A percentile compares a stretch with the other conserved stretches of the same genome.
These are phyloP conservation scores for Enchytraeus crypticus DNA, from an alignment of 2,888 invertebrate species.

Conservation along the genomic window DNA sequence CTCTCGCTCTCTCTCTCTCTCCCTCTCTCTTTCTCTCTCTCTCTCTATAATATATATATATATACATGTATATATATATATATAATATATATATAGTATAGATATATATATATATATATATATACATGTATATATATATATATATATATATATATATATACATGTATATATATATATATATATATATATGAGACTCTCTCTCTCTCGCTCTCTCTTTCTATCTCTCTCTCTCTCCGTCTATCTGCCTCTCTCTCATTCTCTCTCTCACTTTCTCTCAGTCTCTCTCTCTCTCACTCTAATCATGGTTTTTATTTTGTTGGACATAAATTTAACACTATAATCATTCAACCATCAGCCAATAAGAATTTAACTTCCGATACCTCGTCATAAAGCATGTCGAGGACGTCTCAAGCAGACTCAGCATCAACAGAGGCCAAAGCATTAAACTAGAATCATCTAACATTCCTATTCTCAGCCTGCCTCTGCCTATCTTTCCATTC, in stretches of 20 bases:
- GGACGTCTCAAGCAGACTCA: too few relatives aligned
- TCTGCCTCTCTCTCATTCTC: too few relatives aligned
- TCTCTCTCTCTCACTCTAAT: background rate
- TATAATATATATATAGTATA: background rate
- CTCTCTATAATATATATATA: too few relatives aligned
- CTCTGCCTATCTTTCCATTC: too few relatives aligned
- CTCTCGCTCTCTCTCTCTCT: too few relatives aligned
- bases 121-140: slow-evolving; percentile 1
- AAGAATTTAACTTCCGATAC: background rate
- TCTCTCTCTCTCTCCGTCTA: too few relatives aligned
- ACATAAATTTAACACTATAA: background rate
- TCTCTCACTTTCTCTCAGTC: too few relatives aligned
- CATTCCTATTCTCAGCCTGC: too few relatives aligned
- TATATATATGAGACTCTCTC: background rate
- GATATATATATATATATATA: slow-evolving; percentile 7
- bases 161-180: background rate
- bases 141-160: background rate
- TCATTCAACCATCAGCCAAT: too few relatives aligned
- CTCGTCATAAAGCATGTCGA: too few relatives aligned
- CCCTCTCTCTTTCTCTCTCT: too few relatives aligned
- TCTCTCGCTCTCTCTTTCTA: too few relatives aligned
- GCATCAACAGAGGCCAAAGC: background rate
- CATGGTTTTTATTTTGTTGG: background rate
- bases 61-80: background rate
- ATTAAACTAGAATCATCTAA: background rate